These are phyloP conservation scores for Martes martes DNA, from an alignment of 2,113 vertebrate genomes.

Conservation along the genomic window DNA sequence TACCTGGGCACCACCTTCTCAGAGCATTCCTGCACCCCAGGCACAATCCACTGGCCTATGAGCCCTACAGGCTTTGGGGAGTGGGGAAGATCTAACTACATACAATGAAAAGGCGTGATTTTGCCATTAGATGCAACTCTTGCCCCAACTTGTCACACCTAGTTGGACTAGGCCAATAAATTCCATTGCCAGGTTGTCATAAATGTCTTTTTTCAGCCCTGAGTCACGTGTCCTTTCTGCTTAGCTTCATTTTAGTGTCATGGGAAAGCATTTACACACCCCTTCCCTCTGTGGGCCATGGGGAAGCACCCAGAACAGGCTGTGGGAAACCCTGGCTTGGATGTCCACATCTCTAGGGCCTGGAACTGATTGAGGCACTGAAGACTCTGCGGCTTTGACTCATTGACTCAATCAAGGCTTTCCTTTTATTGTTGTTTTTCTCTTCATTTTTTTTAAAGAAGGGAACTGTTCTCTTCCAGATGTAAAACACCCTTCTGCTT, in stretches of 20 bases:
- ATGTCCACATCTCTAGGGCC: background rate
- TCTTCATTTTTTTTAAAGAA: background rate
- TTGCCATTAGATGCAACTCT: background rate
- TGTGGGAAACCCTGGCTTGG: slow-evolving; percentile 20
- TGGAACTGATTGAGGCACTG: background rate
- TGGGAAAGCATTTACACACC: slow-evolving; percentile 46
- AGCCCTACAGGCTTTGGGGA: background rate
- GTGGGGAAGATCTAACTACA: background rate
- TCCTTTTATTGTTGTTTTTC: background rate
- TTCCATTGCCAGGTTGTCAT: background rate
- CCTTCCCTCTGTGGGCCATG: slow-evolving; percentile 4
- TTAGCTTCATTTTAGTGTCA: slow-evolving; percentile 17
- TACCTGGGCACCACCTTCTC: background rate
- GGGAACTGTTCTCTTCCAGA: background rate
- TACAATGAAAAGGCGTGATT: background rate
- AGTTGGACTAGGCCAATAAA: background rate
- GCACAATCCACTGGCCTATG: background rate
- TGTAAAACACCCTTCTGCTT: background rate
- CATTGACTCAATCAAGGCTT: background rate
- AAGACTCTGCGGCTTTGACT: background rate
- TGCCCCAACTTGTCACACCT: slow-evolving; percentile 49
- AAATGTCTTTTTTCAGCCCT: slow-evolving; percentile 15
- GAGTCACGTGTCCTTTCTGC: background rate
- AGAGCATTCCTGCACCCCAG: background rate
- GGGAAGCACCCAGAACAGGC: background rate